Evolutionary conservation across 1,140 invertebrate genomes (phyloP).

Genomic region (Drosophila novamexicana): DNA sequence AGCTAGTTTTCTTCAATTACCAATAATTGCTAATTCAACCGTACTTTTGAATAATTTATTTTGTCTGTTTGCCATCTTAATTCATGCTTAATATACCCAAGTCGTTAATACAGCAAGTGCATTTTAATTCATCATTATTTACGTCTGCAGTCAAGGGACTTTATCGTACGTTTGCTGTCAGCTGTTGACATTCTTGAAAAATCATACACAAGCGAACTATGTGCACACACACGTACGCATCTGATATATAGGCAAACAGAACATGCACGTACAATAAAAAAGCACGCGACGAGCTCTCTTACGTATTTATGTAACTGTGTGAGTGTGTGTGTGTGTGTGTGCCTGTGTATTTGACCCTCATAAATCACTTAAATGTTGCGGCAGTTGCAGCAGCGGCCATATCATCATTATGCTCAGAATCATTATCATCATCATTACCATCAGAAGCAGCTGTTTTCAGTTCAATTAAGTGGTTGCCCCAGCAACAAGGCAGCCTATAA

Average conservation of each 20-base stretch:
- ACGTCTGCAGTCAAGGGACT: slow-evolving; percentile 38
- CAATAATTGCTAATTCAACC: too few species aligned
- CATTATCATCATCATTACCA: slow-evolving; percentile 12
- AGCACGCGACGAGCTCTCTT: slow-evolving; percentile 37
- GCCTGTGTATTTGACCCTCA: slow-evolving; percentile 42
- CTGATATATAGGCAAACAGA: slow-evolving; percentile 40
- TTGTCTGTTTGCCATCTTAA: too few species aligned
- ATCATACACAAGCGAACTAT: slow-evolving; percentile 43
- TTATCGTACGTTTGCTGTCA: slow-evolving; percentile 67
- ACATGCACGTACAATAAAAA: slow-evolving; percentile 22
- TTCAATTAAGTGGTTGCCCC: slow-evolving; percentile 62
- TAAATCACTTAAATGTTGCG: slow-evolving; percentile 72
- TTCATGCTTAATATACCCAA: too few species aligned
- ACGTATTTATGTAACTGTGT: neutral
- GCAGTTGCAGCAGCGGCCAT: slow-evolving; percentile 26
- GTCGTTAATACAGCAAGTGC: neutral
- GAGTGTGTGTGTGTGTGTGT: neutral
- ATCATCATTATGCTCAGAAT: slow-evolving; percentile 23
- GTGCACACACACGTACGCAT: slow-evolving; percentile 11
- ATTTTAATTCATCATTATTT: neutral
- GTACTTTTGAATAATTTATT: too few species aligned
- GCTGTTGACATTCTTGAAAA: slow-evolving; percentile 72
- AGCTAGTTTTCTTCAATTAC: too few species aligned
- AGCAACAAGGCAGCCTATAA: neutral
- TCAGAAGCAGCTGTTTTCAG: slow-evolving; percentile 46